These are phyloP conservation scores for Parascotia fuliginaria DNA, from an alignment of 2,888 invertebrate genomes.

Conservation along the genomic window DNA sequence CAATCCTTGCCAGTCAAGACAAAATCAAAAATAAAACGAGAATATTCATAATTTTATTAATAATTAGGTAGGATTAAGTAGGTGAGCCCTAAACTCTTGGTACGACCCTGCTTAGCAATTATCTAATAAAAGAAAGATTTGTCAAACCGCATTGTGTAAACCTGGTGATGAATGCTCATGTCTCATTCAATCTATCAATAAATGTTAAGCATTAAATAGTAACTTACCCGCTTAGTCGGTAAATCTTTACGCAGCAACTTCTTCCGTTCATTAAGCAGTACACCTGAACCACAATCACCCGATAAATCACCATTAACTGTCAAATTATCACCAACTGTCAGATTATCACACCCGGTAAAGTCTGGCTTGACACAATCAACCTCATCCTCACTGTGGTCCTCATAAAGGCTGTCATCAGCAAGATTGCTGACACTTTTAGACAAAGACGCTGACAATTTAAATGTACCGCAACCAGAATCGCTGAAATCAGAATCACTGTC, in stretches of 20 bases:
- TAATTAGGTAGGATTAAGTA: no score
- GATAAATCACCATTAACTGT: neutral
- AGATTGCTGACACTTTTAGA: slow-evolving; percentile 72
- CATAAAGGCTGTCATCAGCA: slow-evolving; percentile 71
- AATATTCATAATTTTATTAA: no score
- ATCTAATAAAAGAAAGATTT: no score
- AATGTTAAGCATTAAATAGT: no score
- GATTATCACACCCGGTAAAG: slow-evolving; percentile 15
- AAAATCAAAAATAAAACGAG: no score
- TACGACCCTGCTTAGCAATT: no score
- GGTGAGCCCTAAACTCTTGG: no score
- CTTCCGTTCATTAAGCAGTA: slow-evolving; percentile 60
- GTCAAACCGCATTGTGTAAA: no score
- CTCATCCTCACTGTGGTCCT: slow-evolving; percentile 60
- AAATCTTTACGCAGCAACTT: slow-evolving; percentile 54
- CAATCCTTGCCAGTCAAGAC: no score
- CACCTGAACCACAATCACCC: slow-evolving; percentile 42
- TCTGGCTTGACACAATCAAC: slow-evolving; percentile 63
- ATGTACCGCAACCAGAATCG: slow-evolving; percentile 61
- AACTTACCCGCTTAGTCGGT: slow-evolving; percentile 69
- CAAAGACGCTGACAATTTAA: slow-evolving; percentile 53
- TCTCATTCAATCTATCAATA: no score
- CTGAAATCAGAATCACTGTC: slow-evolving; percentile 52
- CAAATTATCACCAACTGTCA: neutral
- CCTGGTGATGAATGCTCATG: no score